Evolutionary conservation across 2,113 vertebrate species (phyloP).

Genomic region (Triplophysa siluroides): DNA sequence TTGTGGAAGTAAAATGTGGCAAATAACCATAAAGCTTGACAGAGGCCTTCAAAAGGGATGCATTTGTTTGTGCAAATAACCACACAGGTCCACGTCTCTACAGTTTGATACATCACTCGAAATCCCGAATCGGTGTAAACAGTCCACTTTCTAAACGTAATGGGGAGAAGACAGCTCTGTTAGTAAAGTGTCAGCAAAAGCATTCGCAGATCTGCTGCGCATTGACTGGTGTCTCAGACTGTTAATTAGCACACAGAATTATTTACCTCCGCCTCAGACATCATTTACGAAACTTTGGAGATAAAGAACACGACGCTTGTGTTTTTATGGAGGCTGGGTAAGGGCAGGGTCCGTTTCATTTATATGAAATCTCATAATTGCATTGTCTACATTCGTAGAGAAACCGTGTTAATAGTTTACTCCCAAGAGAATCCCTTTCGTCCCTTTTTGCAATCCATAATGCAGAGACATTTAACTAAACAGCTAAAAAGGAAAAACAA

Average conservation of each 20-base stretch:
- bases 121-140: not conserved
- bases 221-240: not conserved
- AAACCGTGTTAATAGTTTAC: not conserved
- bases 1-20: no score
- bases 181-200: not conserved
- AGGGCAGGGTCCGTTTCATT: not conserved
- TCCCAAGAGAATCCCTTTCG: not conserved
- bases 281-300: not conserved
- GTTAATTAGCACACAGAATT: conserved; percentile 4
- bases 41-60: not conserved
- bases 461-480: not conserved
- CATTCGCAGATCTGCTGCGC: not conserved
- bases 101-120: not conserved
- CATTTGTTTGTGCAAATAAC: not conserved
- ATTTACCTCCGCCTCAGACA: not conserved
- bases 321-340: not conserved
- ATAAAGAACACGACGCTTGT: not conserved
- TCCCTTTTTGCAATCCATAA: conserved; percentile 12
- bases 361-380: conserved; percentile 16
- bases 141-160: not conserved
- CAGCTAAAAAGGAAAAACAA: conserved; percentile 24
- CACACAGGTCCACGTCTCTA: not conserved
- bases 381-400: not conserved
- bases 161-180: not conserved
- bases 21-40: not conserved